Evolutionary conservation across 2,113 vertebrate species (phyloP).

Genomic region (Polypterus senegalus): DNA sequence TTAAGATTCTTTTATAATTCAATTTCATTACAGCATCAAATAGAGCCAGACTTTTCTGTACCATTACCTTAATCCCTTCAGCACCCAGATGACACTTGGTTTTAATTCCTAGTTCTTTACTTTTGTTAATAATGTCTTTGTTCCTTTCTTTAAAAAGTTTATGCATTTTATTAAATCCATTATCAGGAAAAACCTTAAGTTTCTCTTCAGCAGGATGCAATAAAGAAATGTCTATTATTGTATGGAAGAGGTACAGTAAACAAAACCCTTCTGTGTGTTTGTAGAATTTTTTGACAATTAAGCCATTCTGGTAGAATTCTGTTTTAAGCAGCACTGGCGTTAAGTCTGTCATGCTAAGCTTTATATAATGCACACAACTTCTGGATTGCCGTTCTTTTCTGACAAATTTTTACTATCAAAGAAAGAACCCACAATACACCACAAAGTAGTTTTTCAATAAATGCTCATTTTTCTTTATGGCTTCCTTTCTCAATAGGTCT

Average conservation of each 20-base stretch:
- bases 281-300: not conserved
- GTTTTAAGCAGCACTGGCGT: not conserved
- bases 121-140: constrained; percentile 7
- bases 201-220: not conserved
- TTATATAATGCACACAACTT: not conserved
- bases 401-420: no score
- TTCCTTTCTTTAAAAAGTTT: constrained; percentile 7
- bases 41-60: constrained; percentile 27
- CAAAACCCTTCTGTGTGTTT: not conserved
- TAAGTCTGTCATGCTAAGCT: not conserved
- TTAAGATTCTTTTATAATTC: constrained; percentile 38
- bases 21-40: constrained; percentile 38
- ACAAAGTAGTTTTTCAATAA: no score
- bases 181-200: not conserved
- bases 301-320: not conserved
- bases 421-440: no score
- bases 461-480: no score
- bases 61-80: constrained; percentile 37
- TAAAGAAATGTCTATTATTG: not conserved
- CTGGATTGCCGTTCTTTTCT: no score
- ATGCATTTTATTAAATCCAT: constrained; percentile 11
- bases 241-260: not conserved
- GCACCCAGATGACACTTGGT: constrained; percentile 24
- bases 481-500: no score
- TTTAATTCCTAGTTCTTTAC: constrained; percentile 5